These are phyloP conservation scores for Smittia sp. DNA, from an alignment of 2,888 invertebrate genomes.

Conservation along the genomic window DNA sequence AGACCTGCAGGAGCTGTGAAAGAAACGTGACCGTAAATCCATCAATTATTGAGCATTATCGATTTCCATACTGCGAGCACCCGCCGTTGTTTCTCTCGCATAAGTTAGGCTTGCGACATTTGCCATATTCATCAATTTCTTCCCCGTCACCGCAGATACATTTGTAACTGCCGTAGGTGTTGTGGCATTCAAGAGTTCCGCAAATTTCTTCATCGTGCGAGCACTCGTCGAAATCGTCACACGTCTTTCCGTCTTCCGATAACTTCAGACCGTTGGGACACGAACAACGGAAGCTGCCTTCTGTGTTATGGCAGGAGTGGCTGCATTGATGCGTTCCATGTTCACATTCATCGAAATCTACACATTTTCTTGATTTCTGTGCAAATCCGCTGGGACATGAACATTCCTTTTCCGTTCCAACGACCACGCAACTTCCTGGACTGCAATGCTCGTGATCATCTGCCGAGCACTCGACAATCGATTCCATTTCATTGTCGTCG, in stretches of 20 bases:
- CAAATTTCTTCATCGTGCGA: constrained; percentile 47
- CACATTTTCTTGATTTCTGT: constrained; percentile 48
- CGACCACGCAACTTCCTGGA: constrained; percentile 49
- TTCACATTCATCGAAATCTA: constrained; percentile 56
- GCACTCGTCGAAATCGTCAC: constrained; percentile 57
- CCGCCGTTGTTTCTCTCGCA: constrained; percentile 56
- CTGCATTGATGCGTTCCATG: constrained; percentile 55
- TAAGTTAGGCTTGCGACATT: constrained; percentile 46
- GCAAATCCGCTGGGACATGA: constrained; percentile 53
- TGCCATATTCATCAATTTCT: constrained; percentile 47
- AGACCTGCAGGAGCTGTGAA: constrained; percentile 40
- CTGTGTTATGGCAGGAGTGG: constrained; percentile 57
- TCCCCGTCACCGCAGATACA: constrained; percentile 58
- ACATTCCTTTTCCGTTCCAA: constrained; percentile 55
- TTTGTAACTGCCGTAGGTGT: constrained; percentile 55
- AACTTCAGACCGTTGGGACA: constrained; percentile 54
- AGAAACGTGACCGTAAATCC: neutral
- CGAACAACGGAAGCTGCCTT: constrained; percentile 56
- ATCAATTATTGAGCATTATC: neutral
- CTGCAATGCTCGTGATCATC: constrained; percentile 47
- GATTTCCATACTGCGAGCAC: constrained; percentile 53
- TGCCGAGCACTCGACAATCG: constrained; percentile 29
- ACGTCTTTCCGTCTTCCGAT: constrained; percentile 46
- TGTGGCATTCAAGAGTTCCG: constrained; percentile 50
- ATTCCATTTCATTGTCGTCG: constrained; percentile 43